Evolutionary conservation across 2,888 invertebrate species (phyloP).

Genomic region (Spodoptera littoralis): DNA sequence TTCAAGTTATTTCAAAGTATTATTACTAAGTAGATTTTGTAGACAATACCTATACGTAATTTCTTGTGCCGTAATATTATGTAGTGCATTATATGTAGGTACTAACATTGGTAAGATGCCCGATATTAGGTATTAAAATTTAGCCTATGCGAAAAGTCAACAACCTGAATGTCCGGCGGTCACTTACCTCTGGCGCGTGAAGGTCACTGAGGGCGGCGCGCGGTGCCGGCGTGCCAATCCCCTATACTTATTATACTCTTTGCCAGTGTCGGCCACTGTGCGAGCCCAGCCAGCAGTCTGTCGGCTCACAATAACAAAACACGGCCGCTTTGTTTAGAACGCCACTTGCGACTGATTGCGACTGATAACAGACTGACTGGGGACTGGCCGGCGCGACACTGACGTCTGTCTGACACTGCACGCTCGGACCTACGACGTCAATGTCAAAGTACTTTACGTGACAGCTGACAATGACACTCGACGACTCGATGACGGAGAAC

Average conservation of each 20-base stretch:
- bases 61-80: too few relatives aligned
- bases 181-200: slow-evolving; percentile 69
- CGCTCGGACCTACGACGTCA: not conserved
- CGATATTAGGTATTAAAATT: slow-evolving; percentile 11
- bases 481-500: too few relatives aligned
- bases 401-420: slow-evolving; percentile 31
- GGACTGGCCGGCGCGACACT: not conserved
- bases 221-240: too few relatives aligned
- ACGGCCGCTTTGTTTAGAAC: slow-evolving; percentile 30
- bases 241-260: too few relatives aligned
- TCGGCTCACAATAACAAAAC: slow-evolving; percentile 34
- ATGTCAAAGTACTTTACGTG: not conserved
- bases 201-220: slow-evolving; percentile 27
- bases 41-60: too few relatives aligned
- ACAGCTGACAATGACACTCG: slow-evolving; percentile 29
- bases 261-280: too few relatives aligned
- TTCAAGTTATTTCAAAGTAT: too few relatives aligned
- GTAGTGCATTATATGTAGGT: too few relatives aligned
- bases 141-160: slow-evolving; percentile 57
- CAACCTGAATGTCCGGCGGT: slow-evolving; percentile 65
- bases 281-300: too few relatives aligned
- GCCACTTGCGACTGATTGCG: slow-evolving; percentile 37
- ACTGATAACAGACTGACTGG: slow-evolving; percentile 42
- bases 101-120: too few relatives aligned
- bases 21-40: too few relatives aligned